Base-by-base conservation (phyloP, 2,113 vertebrate genomes). In the Hippocampus zosterae region DNA sequence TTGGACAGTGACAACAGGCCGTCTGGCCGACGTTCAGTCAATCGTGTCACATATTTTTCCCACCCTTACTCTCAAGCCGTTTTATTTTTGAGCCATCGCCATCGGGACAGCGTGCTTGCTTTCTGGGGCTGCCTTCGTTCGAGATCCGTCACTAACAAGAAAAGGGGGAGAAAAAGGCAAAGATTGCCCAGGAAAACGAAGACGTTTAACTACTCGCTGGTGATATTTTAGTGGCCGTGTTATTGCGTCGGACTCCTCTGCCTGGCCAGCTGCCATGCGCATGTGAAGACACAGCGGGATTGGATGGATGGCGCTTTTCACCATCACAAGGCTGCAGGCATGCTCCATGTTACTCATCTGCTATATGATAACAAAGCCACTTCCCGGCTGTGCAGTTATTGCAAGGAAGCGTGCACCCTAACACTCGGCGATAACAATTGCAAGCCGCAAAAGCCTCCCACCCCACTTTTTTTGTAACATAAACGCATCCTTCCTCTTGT, bases 351-450 rank as follows among this genome's bases (percentile, higher is more conserved):
- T 70, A 57, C 65, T 50, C 76, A 61, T 68, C 68, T 70, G 48
- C 65, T 61, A 75, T 74, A 82, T 77, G 79, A 81, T 73, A 85
- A 90, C 87, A 87, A 88, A 85, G 84, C 60, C 85, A 81, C 77
- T 66, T 73, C 57, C 13, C 76, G 56, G 79, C 71, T 53, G 48
- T 71, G 48, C 75, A 37, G 68, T 67, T 12, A 23, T 37, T 44
- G 64, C 8, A 10, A 16, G 63, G 23, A 65, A 46, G 63, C 63
- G 40, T 46, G 41, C 44, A 3, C 41, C 42, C 27, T 23, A 46
- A 27, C n/a, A 46, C 23, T 25, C 18, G 57, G 16, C 57, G 57
- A 37, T 60, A 60, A 60, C 57, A 60, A 60, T 29, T 16, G 9
- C 57, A 27, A 8, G 57, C 57, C 8, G 27, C 57, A 7, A 16